A percentile compares a stretch with the other conserved stretches of the same genome.
These are phyloP conservation scores for Uropsilus gracilis DNA, from an alignment of 2,113 vertebrate genomes.

Conservation along the genomic window DNA sequence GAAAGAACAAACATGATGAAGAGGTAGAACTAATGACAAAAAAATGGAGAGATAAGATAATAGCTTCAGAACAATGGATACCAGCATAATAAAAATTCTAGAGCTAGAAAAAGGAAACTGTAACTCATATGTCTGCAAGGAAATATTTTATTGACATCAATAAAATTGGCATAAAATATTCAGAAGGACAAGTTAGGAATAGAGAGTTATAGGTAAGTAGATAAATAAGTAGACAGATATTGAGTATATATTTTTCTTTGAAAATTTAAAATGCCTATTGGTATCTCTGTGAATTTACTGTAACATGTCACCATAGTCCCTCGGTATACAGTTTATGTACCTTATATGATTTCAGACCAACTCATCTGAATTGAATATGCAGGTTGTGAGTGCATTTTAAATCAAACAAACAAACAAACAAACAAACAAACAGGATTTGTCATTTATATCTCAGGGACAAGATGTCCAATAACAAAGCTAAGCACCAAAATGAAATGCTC, in stretches of 20 bases:
- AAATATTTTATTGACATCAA: neutral
- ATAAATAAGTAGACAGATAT: neutral
- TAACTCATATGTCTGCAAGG: neutral
- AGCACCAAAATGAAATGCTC: no score
- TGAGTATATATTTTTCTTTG: neutral
- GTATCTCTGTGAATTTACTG: neutral
- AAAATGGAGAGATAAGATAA: neutral
- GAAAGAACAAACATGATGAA: neutral
- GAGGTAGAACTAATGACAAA: neutral
- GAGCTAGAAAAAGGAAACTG: neutral
- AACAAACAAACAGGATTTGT: no score
- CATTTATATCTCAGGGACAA: neutral
- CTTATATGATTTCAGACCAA: neutral
- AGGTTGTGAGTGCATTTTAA: neutral
- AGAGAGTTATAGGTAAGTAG: neutral
- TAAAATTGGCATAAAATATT: neutral
- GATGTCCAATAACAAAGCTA: neutral
- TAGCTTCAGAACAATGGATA: neutral
- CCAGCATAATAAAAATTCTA: neutral
- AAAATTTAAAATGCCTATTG: neutral
- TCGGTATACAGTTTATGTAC: neutral
- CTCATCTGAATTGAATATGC: neutral
- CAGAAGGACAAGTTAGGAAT: neutral
- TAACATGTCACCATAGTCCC: accelerated
- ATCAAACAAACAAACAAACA: no score